Base-by-base conservation (phyloP, 2,888 invertebrate genomes). In the Mesochorus sp. region DNA sequence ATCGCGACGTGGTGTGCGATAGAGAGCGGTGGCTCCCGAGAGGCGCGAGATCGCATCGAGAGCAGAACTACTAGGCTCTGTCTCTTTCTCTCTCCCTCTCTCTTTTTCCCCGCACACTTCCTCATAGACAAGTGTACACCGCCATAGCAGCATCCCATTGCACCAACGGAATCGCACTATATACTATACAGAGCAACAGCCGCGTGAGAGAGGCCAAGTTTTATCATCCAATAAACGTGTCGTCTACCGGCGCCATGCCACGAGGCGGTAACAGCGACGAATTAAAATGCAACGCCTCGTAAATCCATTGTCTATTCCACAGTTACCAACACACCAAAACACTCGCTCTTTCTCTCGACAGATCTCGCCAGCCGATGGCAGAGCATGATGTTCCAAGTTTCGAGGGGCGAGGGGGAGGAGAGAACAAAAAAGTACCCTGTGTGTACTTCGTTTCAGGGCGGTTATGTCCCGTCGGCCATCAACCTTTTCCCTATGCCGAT, bases 221-320 rank as follows among this genome's bases (percentile, higher is more conserved):
- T 88, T 88, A 88, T 88, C 88, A 87, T 84, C 87, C 87, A 88
- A 88, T 88, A 88, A 88, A 88, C 86, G 88, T 86, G 88, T 88
- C 88, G 87, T 86, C 87, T 85, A 82, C 85, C 84, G 85, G 83
- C 85, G 76, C 73, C 81, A 76, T 55, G 73, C 37, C 49, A 17
- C 39, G 53, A 49, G 37, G 79, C 78, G 68, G 80, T 80, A 78
- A 75, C 78, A 75, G 81, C 81, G 80, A 82, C 86, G 86, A 87
- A 87, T 87, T 87, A 87, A 87, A 88, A 87, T 87, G 86, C 87
- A 88, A 83, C 85, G 82, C 84, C 83, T 84, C 85, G 85, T 86
- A 87, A 87, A 87, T 88, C 86, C 84, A 86, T 85, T 82, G 83
- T 81, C 83, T 81, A 80, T 81, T 79, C 71, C 73, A 68, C 76